Evolutionary conservation across 2,888 invertebrate genomes (phyloP).

Genomic region (Ornithoptera priamus): DNA sequence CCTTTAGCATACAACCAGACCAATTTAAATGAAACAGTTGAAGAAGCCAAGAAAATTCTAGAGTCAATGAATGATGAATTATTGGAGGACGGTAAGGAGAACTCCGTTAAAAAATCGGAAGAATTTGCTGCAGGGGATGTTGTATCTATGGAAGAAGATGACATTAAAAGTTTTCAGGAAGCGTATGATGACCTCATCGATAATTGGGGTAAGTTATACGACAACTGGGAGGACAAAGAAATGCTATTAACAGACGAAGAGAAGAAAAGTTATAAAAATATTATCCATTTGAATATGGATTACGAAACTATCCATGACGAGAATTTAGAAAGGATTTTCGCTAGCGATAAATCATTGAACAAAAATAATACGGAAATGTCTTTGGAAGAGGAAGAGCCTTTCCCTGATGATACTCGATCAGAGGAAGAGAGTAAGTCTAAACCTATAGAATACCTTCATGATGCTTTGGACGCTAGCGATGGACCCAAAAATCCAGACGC

Average conservation of each 20-base stretch:
- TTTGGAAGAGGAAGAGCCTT: constrained; percentile 27
- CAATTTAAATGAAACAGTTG: constrained; percentile 37
- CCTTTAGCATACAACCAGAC: constrained; percentile 26
- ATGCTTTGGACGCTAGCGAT: constrained; percentile 44
- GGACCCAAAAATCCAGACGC: constrained; percentile 22
- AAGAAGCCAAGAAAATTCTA: constrained; percentile 40
- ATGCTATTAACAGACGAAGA: constrained; percentile 28
- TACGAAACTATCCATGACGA: constrained; percentile 37
- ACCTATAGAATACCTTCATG: constrained; percentile 43
- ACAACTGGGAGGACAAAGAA: constrained; percentile 42
- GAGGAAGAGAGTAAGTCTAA: constrained; percentile 25
- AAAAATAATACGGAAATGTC: constrained; percentile 29
- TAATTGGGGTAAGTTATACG: constrained; percentile 54
- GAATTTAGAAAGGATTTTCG: constrained; percentile 33
- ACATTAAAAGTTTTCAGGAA: constrained; percentile 27
- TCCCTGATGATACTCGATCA: constrained; percentile 20
- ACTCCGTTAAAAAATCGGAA: constrained; percentile 19
- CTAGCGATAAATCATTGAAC: constrained; percentile 4
- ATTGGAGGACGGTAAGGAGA: constrained; percentile 19
- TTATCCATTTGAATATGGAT: constrained; percentile 26
- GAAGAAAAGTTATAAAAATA: constrained; percentile 29
- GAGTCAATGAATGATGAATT: constrained; percentile 33
- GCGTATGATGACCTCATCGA: constrained; percentile 50
- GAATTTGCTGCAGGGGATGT: constrained; percentile 18
- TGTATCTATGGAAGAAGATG: constrained; percentile 3